Base-by-base conservation (phyloP, 1,140 invertebrate species). In the Hycleus cichorii region DNA sequence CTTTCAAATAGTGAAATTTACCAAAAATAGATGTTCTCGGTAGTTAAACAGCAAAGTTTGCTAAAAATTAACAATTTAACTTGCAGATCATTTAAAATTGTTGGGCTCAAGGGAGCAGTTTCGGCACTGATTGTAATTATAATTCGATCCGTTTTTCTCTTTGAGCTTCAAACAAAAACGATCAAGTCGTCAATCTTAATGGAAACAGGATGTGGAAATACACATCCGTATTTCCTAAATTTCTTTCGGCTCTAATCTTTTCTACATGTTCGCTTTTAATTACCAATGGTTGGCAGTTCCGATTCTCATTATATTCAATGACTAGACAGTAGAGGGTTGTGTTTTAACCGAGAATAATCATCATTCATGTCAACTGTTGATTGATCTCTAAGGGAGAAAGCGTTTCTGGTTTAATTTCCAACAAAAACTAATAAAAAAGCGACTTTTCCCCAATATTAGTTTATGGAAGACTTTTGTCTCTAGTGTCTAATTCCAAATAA, bases 251-350 rank as follows among this genome's bases (percentile, higher is more conserved):
- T 47, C 42, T 40, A 39, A 10, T 55, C 46, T 32, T 18, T 44
- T 24, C 45, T 12, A 12, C 39, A n/a, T 57, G 4, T 7, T 7
- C 32, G 32, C 32, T 57, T 57, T 57, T 57, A 57, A 57, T 57
- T 47, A 49, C 27, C 52, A 25, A 25, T 47, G 52, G 9, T 32
- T 40, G 9, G 8, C 10, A 38, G 47, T 57, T 57, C 55, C 55
- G 55, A 49, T 49, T 57, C 55, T 57, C 55, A 57, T 57, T 57
- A 49, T 49, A 24, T 9, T 10, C 24, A 4, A 10, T 48, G 25
- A 26, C 27, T 47, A n/a, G 32, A 26, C n/a, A 32, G 24, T 11
- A n/a, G 11, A 48, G 10, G 45, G n/a, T 18, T 12, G 10, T 9
- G 3, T 32, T 24, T 6, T 6, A 7, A 11, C 18, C 18, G n/a